Conservation (phyloP, 23 tunicate genomes). For the Halocynthia roretzi region DNA sequence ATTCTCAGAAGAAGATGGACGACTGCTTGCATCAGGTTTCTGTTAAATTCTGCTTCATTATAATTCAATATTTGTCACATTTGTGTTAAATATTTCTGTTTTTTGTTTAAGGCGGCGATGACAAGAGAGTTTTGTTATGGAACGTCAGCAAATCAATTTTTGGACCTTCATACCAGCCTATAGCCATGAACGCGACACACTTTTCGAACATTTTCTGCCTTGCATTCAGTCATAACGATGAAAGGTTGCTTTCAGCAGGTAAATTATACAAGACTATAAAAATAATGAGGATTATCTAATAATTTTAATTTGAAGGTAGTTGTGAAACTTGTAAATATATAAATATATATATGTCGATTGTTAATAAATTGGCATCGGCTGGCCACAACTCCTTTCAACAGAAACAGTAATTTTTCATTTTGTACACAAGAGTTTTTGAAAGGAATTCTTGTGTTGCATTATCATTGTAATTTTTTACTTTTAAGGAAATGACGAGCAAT, state of each 20-base stretch:
- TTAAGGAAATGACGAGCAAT: conserved; percentile 68
- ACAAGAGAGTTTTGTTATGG: conserved; percentile 73
- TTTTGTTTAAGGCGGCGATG: conserved; percentile 64
- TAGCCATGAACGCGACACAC: conserved; percentile 51
- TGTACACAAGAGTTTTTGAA: no score
- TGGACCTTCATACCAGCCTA: conserved; percentile 46
- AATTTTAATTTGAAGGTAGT: no score
- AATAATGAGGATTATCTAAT: no score
- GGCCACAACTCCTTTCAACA: no score
- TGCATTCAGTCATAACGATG: conserved; percentile 34
- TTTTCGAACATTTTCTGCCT: conserved; percentile 75
- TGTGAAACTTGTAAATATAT: no score
- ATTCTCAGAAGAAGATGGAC: conserved; percentile 36
- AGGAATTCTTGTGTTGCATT: no score
- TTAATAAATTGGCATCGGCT: no score
- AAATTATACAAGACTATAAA: no score
- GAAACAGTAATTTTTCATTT: no score
- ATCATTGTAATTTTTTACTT: not conserved
- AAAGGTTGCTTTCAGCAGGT: conserved; percentile 69
- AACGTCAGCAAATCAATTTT: conserved; percentile 29
- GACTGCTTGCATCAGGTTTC: conserved; percentile 67
- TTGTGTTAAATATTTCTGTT: not conserved
- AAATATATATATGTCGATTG: no score
- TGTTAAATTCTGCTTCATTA: not conserved
- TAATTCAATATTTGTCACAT: not conserved